A percentile compares a stretch with the other conserved stretches of the same genome.
phyloP scores from a whole-genome alignment of 2,113 vertebrate species.

The Talpa occidentalis region DNA sequence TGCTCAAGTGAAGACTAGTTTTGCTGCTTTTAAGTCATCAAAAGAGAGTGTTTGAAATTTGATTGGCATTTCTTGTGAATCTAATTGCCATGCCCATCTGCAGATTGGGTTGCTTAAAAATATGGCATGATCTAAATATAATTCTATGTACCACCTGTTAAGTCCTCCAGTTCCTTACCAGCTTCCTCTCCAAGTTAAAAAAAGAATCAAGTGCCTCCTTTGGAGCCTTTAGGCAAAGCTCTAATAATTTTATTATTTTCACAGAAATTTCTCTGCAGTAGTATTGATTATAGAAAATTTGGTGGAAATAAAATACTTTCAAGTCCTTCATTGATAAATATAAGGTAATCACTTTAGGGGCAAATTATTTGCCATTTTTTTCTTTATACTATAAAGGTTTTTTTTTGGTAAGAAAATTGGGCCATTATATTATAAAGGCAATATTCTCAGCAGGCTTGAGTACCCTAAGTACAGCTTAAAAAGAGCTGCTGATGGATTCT shows the following conservation, averaged over 20 bases:
- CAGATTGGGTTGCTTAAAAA: constrained; percentile 68
- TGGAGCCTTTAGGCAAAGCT: not conserved
- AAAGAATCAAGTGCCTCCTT: constrained; percentile 6
- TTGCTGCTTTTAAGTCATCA: constrained; percentile 6
- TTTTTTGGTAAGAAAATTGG: not conserved
- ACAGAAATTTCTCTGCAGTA: not conserved
- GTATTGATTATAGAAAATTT: not conserved
- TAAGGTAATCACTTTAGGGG: not conserved
- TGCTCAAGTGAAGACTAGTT: constrained; percentile 12
- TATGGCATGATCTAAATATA: constrained; percentile 64
- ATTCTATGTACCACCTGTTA: constrained; percentile 68
- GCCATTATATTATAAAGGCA: not conserved
- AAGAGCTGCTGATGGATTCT: not conserved
- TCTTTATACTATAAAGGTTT: not conserved
- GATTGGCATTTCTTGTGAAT: constrained; percentile 62
- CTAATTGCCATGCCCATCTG: not conserved
- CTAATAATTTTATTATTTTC: constrained; percentile 51
- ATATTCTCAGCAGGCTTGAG: not conserved
- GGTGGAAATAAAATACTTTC: not conserved
- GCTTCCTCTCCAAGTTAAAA: constrained; percentile 51
- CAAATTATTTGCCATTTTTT: not conserved
- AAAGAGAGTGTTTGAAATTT: constrained; percentile 25
- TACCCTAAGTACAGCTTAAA: not conserved
- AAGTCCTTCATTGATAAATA: constrained; percentile 8
- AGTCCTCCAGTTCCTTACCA: constrained; percentile 50